Conservation (phyloP, 2,888 invertebrate genomes). For the Synergus itoensis region DNA sequence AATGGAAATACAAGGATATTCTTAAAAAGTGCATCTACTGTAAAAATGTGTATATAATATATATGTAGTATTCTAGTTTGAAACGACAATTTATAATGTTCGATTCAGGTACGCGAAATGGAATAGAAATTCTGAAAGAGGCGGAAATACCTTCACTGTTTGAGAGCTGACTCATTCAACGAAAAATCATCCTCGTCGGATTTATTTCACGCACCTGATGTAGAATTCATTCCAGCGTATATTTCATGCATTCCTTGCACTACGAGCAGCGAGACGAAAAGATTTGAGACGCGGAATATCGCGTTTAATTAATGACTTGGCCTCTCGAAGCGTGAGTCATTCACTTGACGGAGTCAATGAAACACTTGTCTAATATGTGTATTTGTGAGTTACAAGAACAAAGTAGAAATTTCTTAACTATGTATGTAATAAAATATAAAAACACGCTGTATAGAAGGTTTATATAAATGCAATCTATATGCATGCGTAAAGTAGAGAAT, state of each 20-base stretch:
- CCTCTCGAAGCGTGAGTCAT: conserved; percentile 65
- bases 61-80: too few relatives aligned
- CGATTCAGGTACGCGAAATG: not conserved
- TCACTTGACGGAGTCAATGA: conserved; percentile 70
- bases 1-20: too few relatives aligned
- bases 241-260: not conserved
- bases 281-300: conserved; percentile 47
- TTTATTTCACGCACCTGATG: conserved; percentile 16
- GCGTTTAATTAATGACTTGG: conserved; percentile 65
- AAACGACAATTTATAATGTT: not conserved
- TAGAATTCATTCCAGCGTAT: conserved; percentile 14
- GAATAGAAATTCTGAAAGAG: not conserved
- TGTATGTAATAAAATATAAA: not conserved
- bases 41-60: too few relatives aligned
- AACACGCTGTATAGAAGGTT: not conserved
- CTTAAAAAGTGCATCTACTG: too few relatives aligned
- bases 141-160: not conserved
- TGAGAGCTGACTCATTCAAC: not conserved
- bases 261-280: conserved; percentile 1
- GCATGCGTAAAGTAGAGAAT: too few relatives aligned
- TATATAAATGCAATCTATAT: not conserved
- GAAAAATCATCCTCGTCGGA: not conserved
- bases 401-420: conserved; percentile 23
- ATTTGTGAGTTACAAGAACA: conserved; percentile 61
- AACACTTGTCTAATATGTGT: conserved; percentile 61